Evolutionary conservation across 2,888 invertebrate species (phyloP).

Genomic region (Polyommatus icarus): DNA sequence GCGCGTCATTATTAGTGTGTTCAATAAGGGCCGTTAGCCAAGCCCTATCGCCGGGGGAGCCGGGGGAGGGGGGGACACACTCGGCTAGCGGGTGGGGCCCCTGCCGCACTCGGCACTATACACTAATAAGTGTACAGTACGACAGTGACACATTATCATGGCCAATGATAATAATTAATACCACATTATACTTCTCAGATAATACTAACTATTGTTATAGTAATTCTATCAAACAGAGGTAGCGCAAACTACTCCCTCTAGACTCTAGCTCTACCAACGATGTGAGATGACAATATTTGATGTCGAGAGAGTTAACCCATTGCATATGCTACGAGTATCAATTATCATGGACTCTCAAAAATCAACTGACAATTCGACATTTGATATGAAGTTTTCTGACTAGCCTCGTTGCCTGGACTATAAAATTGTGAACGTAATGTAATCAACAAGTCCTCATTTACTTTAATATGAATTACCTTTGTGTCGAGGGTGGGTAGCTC

Average conservation of each 20-base stretch:
- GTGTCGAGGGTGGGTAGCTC: too few relatives aligned
- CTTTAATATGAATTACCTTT: too few relatives aligned
- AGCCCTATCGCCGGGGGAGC: background rate
- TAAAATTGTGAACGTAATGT: too few relatives aligned
- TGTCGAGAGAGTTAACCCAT: too few relatives aligned
- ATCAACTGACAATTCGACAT: too few relatives aligned
- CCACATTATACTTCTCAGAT: background rate
- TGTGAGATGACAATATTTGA: background rate
- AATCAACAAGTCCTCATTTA: too few relatives aligned
- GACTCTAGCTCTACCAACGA: background rate
- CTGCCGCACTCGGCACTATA: background rate
- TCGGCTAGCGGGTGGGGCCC: background rate
- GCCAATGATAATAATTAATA: background rate
- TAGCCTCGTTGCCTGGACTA: too few relatives aligned
- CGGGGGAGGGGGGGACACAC: background rate
- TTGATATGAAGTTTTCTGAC: too few relatives aligned
- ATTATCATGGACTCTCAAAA: too few relatives aligned
- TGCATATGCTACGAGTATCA: too few relatives aligned
- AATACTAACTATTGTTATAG: background rate
- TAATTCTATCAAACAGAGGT: background rate
- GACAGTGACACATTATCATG: background rate
- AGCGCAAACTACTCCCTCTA: too few relatives aligned
- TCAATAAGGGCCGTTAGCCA: background rate
- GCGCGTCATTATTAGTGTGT: background rate
- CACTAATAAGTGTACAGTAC: background rate